Base-by-base conservation (phyloP, 2,888 invertebrate species). In the Achlya flavicornis region DNA sequence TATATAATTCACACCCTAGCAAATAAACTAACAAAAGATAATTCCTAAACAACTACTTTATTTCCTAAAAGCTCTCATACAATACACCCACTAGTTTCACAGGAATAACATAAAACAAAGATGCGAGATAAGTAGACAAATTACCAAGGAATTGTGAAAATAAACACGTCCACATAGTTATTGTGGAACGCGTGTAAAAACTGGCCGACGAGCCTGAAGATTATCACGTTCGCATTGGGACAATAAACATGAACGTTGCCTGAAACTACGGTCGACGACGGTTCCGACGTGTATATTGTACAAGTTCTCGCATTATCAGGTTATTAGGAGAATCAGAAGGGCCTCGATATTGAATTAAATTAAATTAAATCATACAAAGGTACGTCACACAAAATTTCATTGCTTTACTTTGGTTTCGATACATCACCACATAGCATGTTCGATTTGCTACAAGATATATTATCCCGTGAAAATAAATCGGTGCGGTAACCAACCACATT, bases 161-260 rank as follows among this genome's bases (percentile, higher is more conserved):
- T 53, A 53, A 53, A 53, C 53, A 53, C 53, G 53, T 53, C 16
- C 53, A 53, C 53, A 53, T 53, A 53, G 53, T 53, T 53, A 53
- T 53, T 53, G 53, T 19, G 53, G 53, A 8, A 53, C 53, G 53
- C 53, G 53, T 53, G 53, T 53, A 53, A 53, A 53, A 53, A 53
- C 53, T 53, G 19, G 3, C 53, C 19, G 53, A 53, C 19, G 53
- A 53, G 16, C 53, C 53, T 19, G 16, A 10, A 19, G 53, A 53
- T 53, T 53, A 53, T 53, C 53, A 53, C 53, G 53, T 53, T 53
- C 53, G 53, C 53, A 10, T 53, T 19, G 19, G 10, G 53, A 53
- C 53, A 53, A 53, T 53, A 53, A 53, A 53, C 53, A 53, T n/a
- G 53, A 53, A 10, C 53, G 19, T 16, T 10, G 53, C 16, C 14